Conservation (phyloP, 2,113 vertebrate species). For the Urocynchramus pylzowi region DNA sequence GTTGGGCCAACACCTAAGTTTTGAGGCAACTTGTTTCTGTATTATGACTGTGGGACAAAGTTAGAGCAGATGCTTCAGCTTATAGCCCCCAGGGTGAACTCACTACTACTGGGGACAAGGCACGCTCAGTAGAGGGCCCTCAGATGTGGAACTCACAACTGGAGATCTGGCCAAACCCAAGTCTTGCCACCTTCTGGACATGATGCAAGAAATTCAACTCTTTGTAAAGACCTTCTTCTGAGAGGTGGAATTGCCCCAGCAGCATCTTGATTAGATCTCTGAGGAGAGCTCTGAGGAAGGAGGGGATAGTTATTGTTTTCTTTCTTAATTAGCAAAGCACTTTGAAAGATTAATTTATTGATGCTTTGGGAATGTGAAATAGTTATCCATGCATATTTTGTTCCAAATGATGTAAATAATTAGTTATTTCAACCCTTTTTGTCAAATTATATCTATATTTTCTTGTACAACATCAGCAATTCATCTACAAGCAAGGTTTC, state of each 20-base stretch:
- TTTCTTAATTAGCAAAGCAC: constrained; percentile 46
- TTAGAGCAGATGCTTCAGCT: constrained; percentile 13
- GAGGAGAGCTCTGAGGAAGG: constrained; percentile 65
- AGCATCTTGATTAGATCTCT: constrained; percentile 66
- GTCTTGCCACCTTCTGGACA: constrained; percentile 66
- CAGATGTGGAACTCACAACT: constrained; percentile 58
- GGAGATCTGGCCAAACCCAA: constrained; percentile 55
- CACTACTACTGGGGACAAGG: constrained; percentile 63
- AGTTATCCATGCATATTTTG: constrained; percentile 17
- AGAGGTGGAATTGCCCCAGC: constrained; percentile 64
- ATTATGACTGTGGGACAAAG: background rate
- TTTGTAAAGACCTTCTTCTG: constrained; percentile 68
- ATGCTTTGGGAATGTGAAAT: constrained; percentile 49
- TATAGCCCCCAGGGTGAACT: constrained; percentile 31
- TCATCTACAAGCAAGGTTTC: background rate
- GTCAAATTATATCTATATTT: background rate
- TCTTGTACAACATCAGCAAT: background rate
- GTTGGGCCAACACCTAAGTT: background rate
- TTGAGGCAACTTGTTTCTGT: background rate
- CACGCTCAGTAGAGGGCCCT: constrained; percentile 67
- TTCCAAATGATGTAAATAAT: background rate
- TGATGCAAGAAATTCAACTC: constrained; percentile 69
- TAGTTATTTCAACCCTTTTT: background rate
- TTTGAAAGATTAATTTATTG: constrained; percentile 31
- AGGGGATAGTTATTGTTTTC: constrained; percentile 65